Base-by-base conservation (phyloP, 1,140 invertebrate species). In the Drosophila athabasca region DNA sequence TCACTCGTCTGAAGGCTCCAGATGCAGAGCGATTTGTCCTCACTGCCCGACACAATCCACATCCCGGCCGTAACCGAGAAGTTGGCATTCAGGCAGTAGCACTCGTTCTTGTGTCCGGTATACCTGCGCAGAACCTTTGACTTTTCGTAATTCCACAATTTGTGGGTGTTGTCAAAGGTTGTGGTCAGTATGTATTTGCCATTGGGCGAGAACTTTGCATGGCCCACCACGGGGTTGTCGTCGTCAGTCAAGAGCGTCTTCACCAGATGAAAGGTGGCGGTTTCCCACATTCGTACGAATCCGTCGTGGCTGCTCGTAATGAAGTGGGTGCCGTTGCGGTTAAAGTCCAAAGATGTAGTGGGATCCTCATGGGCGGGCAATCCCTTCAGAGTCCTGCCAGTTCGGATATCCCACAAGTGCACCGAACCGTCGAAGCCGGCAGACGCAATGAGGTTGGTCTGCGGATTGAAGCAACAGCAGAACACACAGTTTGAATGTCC, bases 31-130 rank as follows among this genome's bases (percentile, higher is more conserved):
- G 41, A 31, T 1, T 50, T 35, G 6, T 87, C 82, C 58, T 88
- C 83, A 50, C 82, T 87, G 35, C 78, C 79, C 17, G 82, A 78
- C 2, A 88, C 70, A 2, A 87, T 72, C 82, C 82, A 87, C 43
- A 76, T 88, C 46, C 83, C 82, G 0, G 60, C 51, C 0, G 83
- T 88, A 1, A 79, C 55, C 1, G 82, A 87, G 31, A 88, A 88
- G 19, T 88, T 88, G 0, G 67, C 59, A 6, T 61, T 46, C 9
- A 88, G 53, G 66, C 83, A 88, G 35, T 66, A 87, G 31, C 29
- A 3, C 6, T 69, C 39, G 29, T 87, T 87, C 5, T 52, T 39
- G 11, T 87, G 82, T 1, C 82, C 82, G 6, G 50, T 44, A n/a
- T 88, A 87, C n/a, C 52, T 17, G 31, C 83, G 78, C 19, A 88